Evolutionary conservation across 2,113 vertebrate genomes (phyloP).

Genomic region (Odocoileus hemionus): DNA sequence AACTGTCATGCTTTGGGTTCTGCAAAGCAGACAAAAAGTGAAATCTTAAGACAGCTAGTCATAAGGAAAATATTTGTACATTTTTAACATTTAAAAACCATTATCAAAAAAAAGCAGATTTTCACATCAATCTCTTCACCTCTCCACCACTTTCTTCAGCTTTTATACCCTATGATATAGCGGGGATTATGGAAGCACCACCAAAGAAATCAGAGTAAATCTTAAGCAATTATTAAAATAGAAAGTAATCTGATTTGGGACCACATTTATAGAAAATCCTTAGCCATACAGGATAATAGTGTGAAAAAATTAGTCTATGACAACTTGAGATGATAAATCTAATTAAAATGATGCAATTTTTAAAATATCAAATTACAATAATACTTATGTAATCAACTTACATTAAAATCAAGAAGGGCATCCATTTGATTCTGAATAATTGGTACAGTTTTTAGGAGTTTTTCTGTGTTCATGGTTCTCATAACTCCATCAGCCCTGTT

Average conservation of each 20-base stretch:
- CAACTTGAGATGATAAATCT: not conserved
- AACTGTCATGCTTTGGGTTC: not conserved
- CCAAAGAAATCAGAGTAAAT: not conserved
- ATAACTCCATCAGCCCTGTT: slow-evolving; percentile 95
- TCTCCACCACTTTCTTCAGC: not conserved
- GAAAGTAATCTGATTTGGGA: slow-evolving; percentile 15
- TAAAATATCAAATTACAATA: slow-evolving; percentile 28
- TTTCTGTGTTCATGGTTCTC: slow-evolving; percentile 99
- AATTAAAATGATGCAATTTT: not conserved
- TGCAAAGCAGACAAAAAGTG: not conserved
- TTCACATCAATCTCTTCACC: not conserved
- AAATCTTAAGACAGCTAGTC: not conserved
- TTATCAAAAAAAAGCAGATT: slow-evolving; percentile 14
- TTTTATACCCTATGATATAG: not conserved
- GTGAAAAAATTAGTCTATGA: not conserved
- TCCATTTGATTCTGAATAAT: slow-evolving; percentile 96
- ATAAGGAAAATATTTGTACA: not conserved
- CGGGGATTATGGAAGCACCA: not conserved
- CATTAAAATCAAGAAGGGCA: slow-evolving; percentile 95
- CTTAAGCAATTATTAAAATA: not conserved
- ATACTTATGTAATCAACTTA: slow-evolving; percentile 76
- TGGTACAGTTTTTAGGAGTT: slow-evolving; percentile 93
- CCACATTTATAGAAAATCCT: not conserved
- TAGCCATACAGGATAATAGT: not conserved
- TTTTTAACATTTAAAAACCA: not conserved